Percentiles rank a stretch among this genome's conserved stretches.
These are phyloP conservation scores for Metellina segmentata DNA, from an alignment of 2,888 invertebrate species.

Conservation along the genomic window DNA sequence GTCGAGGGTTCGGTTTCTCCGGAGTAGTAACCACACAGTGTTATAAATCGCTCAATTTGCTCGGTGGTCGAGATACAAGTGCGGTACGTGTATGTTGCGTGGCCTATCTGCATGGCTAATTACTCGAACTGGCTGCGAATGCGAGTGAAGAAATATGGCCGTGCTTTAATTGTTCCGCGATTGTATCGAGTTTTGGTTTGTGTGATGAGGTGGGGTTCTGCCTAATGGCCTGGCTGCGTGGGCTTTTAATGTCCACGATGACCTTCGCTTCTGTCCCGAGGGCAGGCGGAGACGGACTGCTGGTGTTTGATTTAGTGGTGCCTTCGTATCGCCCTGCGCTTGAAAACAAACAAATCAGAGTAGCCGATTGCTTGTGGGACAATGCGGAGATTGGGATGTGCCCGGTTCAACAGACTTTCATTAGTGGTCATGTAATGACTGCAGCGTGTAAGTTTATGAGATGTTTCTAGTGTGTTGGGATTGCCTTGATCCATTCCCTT, in stretches of 20 bases:
- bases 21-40: neutral
- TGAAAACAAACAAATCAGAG: neutral
- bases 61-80: neutral
- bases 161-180: neutral
- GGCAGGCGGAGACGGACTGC: neutral
- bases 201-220: neutral
- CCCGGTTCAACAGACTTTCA: neutral
- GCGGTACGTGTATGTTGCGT: neutral
- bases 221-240: neutral
- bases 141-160: neutral
- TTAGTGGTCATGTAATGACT: neutral
- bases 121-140: neutral
- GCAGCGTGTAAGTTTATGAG: neutral
- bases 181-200: neutral
- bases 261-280: neutral
- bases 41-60: neutral
- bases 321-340: neutral
- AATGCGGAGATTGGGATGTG: neutral
- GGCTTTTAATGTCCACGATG: neutral
- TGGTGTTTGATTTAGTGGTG: neutral
- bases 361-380: neutral
- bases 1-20: slow-evolving; percentile 4
- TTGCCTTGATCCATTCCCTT: too few species aligned
- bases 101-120: neutral
- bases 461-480: too few species aligned